Base-by-base conservation (phyloP, 2,888 invertebrate species). In the Drosophila recens region DNA sequence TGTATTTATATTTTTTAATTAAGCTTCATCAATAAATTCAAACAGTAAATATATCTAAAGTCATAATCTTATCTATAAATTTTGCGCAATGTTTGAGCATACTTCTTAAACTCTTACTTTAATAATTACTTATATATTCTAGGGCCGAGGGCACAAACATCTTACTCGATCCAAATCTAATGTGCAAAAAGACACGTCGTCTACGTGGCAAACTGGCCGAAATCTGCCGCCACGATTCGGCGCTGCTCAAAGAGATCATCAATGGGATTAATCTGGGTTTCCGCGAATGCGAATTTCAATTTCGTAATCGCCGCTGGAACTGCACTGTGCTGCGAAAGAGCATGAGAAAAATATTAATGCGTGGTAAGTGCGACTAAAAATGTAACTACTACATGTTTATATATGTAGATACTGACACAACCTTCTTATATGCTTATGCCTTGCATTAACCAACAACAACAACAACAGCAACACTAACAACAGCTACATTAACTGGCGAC, bases 271-370 rank as follows among this genome's bases (percentile, higher is more conserved):
- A 95, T 83, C 93, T 96, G 72, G 97, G 96, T 30, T 96, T 97
- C 82, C 95, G 95, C 76, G 97, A 98, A 94, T 98, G 98, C 92
- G 96, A 97, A 81, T 95, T 96, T 92, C 97, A 97, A 93, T 97
- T 98, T 93, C 94, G 96, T 67, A 95, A 96, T 92, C 94, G 97
- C 71, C 94, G 96, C 92, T 98, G 97, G 98, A 98, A 98, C 92
- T 98, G 98, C 92, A 97, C 97, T 63, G 95, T 97, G 0, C 94
- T 96, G 73, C 94, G 96, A 81, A 94, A 90, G 71, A 91, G 91
- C 89, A 91, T 91, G 90, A 95, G 96, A 91, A 97, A 97, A 93
- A 96, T 98, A 90, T 94, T 98, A 70, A 94, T 96, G 92, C 95
- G 96, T 94, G 98, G 98, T 98, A 93, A 94, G 90, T 79, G 33